Evolutionary conservation across 2,888 invertebrate genomes (phyloP), one percentile per base, ranked within the genome.

Genomic region (Alloscopus bannaensis): DNA sequence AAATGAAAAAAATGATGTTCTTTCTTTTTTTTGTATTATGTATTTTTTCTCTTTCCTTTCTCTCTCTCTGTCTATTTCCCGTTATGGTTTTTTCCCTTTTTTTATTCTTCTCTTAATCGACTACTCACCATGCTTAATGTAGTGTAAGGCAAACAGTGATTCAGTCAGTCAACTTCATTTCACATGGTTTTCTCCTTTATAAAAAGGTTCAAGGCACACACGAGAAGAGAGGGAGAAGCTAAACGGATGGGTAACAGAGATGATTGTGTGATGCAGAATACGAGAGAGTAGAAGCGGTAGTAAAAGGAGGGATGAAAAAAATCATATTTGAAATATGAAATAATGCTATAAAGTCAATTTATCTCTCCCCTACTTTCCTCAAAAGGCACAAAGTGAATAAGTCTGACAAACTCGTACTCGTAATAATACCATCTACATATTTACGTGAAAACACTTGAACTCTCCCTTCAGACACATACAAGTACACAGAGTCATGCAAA

Each of bases 121-220:
- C 66, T 69, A 73, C 75, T 65, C 77, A 59, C 69, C 60, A 69
- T 80, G 80, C 65, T 80, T 77, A 80, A 82, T 78, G 80, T 71
- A 75, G 72, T 79, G 79, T 66, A 68, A 79, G 59, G 68, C 71
- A 72, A 79, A 71, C 36, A 79, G 66, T 72, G 79, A 79, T 79
- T 72, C 72, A 79, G 79, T 79, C 79, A 79, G 79, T 79, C 79
- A 79, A 79, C 66, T 79, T 70, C 68, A 68, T 72, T 79, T 79
- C 62, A 45, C 68, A 71, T 79, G 66, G 62, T 68, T 68, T 66
- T 72, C 66, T 72, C 52, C 68, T 26, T 59, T 31, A 57, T 24
- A 64, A 70, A 76, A 70, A 64, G 50, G 31, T 69, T 42, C 36
- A 36, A 22, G 68, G 29, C 40, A 52, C 2, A 60, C 29, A 20